Conservation (phyloP, 2,888 invertebrate genomes). For the Athalia cordata region DNA sequence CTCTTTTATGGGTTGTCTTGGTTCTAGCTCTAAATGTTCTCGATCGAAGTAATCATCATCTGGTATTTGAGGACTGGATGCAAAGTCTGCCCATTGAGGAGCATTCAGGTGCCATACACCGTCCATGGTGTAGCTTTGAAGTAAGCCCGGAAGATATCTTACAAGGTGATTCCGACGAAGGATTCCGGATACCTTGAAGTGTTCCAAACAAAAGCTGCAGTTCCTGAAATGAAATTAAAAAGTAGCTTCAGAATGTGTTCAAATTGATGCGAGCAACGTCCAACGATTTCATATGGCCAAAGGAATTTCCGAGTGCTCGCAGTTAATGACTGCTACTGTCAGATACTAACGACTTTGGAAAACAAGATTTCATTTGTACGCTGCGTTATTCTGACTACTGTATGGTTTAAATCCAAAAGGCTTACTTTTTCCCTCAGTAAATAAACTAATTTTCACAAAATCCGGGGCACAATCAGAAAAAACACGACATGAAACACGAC, state of each 20-base stretch:
- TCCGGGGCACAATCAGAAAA: neutral
- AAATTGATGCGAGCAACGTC: no score
- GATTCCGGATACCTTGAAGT: neutral
- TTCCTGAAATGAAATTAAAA: no score
- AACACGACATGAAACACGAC: neutral
- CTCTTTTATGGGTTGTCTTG: neutral
- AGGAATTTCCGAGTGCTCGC: no score
- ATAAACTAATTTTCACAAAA: neutral
- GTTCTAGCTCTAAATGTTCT: constrained; percentile 50
- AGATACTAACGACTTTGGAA: no score
- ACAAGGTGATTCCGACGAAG: neutral
- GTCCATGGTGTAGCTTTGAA: constrained; percentile 1
- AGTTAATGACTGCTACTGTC: no score
- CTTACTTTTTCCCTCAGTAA: no score
- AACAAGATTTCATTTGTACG: no score
- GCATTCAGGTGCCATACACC: constrained; percentile 55
- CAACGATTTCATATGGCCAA: no score
- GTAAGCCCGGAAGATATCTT: neutral
- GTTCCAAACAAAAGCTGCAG: neutral
- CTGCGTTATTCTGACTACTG: no score
- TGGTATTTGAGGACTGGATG: constrained; percentile 55
- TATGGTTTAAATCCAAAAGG: no score
- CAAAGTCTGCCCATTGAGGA: constrained; percentile 65
- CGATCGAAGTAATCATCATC: constrained; percentile 59
- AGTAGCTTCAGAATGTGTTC: no score